Evolutionary conservation across 2,888 invertebrate genomes (phyloP), one percentile per base, ranked within the genome.

Genomic region (Drosophila borborema): DNA sequence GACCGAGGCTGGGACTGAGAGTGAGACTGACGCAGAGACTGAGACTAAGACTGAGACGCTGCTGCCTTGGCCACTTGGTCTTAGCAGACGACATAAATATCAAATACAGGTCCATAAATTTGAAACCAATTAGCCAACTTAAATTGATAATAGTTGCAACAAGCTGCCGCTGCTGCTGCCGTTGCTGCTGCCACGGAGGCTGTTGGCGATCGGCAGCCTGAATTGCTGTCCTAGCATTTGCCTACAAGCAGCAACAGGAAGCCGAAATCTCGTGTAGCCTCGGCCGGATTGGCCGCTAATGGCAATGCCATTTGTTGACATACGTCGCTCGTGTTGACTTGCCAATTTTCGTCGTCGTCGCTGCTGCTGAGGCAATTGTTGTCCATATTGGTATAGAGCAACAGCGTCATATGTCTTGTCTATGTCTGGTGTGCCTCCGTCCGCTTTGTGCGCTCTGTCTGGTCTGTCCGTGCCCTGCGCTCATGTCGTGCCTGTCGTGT

Each of bases 71-170:
- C 62, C 64, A 59, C 56, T 59, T 45, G 56, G 51, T 58, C 68
- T 58, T 55, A 56, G 81, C 77, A 88, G 88, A 86, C 86, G 88
- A 87, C 92, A 91, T 91, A 91, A 91, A 91, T 92, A 92, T 91
- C 91, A 91, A 91, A 91, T 87, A 92, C 92, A 91, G 91, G 91
- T 92, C 91, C 90, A 91, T 91, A 91, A 91, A 91, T 92, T 92
- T 87, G 91, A 91, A 92, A 91, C 91, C 92, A 91, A 92, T 91
- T 92, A 91, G 91, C 92, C 91, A 87, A 89, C 90, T 85, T 88
- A 90, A 91, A 92, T 92, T 91, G 91, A 92, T 91, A 92, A 92
- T 91, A 85, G 91, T 86, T 87, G 88, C 82, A 74, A 79, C 76
- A 79, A 82, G 86, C 72, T 64, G 78, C 55, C 64, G 66, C 72